These are phyloP conservation scores for Gallinago media DNA, from an alignment of 2,113 vertebrate genomes.

Conservation along the genomic window DNA sequence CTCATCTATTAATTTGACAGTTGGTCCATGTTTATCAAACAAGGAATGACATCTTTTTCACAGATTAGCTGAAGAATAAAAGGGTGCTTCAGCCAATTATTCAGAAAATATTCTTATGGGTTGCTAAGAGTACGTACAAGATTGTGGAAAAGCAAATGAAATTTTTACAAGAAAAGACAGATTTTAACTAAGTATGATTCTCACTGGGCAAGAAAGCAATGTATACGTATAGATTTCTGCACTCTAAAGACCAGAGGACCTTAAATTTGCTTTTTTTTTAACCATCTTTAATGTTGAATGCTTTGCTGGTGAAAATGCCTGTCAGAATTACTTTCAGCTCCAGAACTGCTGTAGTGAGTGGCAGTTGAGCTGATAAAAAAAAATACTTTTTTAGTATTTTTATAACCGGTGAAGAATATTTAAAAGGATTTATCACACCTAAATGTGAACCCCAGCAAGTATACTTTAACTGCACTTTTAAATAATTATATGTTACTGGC, in stretches of 20 bases:
- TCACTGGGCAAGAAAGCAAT: neutral
- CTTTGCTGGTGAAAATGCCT: neutral
- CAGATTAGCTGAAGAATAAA: neutral
- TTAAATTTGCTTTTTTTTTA: neutral
- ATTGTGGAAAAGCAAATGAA: neutral
- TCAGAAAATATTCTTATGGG: neutral
- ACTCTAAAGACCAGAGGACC: neutral
- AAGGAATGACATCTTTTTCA: neutral
- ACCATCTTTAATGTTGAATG: neutral
- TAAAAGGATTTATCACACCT: neutral
- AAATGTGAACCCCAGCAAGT: neutral
- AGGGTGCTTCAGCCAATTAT: neutral
- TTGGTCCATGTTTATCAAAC: neutral
- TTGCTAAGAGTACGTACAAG: neutral
- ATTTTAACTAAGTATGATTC: neutral
- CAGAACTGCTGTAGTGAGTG: neutral
- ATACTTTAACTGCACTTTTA: neutral
- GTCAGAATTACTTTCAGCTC: neutral
- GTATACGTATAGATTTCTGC: rapidly evolving
- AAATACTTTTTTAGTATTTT: neutral
- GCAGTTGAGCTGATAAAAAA: neutral
- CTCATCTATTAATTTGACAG: neutral
- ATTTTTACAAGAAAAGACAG: neutral
- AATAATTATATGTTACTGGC: conserved; percentile 23
- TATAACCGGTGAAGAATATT: neutral